A percentile compares a stretch with the other conserved stretches of the same genome.
Evolutionary conservation across 2,113 vertebrate species (phyloP).

Genomic region (pig (Sus scrofa)): DNA sequence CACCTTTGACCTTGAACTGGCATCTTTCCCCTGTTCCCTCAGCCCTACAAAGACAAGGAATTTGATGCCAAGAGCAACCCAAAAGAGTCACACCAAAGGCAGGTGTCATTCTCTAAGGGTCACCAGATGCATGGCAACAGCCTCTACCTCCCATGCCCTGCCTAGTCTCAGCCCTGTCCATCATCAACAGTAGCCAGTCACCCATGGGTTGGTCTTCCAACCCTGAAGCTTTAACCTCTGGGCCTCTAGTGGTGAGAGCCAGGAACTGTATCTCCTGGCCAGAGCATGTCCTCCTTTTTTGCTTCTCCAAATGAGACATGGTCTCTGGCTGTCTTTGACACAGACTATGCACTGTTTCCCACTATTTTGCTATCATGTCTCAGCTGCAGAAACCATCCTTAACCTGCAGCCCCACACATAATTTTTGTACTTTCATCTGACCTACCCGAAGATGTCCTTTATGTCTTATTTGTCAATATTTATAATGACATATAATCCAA

Average conservation of each 20-base stretch:
- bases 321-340: slow-evolving; percentile 86
- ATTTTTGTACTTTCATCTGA: slow-evolving; percentile 90
- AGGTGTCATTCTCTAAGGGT: background rate
- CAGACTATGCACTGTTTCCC: slow-evolving; percentile 89
- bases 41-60: slow-evolving; percentile 5
- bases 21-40: slow-evolving; percentile 15
- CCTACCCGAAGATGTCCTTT: slow-evolving; percentile 85
- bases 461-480: slow-evolving; percentile 91
- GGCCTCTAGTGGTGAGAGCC: slow-evolving; percentile 47
- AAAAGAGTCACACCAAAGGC: slow-evolving; percentile 7
- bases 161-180: background rate
- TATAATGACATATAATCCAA: slow-evolving; percentile 85
- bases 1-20: slow-evolving; percentile 13
- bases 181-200: slow-evolving; percentile 21
- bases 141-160: background rate
- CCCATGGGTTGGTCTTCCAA: slow-evolving; percentile 63
- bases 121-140: background rate
- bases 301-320: slow-evolving; percentile 86
- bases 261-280: slow-evolving; percentile 64
- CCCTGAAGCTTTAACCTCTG: slow-evolving; percentile 48
- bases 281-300: slow-evolving; percentile 73
- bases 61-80: background rate
- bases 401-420: slow-evolving; percentile 84
- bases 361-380: slow-evolving; percentile 89
- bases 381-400: slow-evolving; percentile 85